These are phyloP conservation scores for Passer montanus DNA, from an alignment of 2,113 vertebrate species.

Conservation along the genomic window DNA sequence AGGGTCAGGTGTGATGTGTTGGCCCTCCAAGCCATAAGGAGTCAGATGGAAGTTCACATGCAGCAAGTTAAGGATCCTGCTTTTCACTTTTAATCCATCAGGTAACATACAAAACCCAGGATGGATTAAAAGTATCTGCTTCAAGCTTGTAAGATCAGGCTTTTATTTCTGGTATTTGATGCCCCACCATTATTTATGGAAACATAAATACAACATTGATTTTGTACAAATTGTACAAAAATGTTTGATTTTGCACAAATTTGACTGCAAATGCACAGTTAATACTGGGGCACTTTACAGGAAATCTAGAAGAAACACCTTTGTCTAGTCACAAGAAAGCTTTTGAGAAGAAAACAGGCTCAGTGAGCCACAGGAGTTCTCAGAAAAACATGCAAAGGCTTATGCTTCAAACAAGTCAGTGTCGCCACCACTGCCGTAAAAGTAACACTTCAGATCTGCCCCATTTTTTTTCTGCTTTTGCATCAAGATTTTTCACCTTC, in stretches of 20 bases:
- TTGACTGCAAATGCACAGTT: background rate
- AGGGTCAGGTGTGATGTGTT: background rate
- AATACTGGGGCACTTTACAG: background rate
- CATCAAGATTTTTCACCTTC: background rate
- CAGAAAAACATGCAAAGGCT: background rate
- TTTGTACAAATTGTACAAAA: background rate
- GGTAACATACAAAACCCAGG: background rate
- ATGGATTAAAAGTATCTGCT: background rate
- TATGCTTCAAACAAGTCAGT: background rate
- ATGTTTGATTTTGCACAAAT: background rate
- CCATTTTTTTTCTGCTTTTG: background rate
- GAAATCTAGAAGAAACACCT: background rate
- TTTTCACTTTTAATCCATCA: rapidly evolving
- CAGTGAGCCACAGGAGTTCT: background rate
- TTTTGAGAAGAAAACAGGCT: background rate
- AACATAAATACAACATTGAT: background rate
- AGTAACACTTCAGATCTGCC: background rate
- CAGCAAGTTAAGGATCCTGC: background rate
- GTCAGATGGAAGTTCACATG: background rate
- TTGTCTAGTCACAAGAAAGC: background rate
- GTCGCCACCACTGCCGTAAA: background rate
- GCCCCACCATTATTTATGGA: background rate
- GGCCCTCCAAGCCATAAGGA: background rate
- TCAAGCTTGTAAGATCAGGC: background rate
- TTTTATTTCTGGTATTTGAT: background rate